Evolutionary conservation across 2,797 vertebrate genomes (phyloP).

Genomic region (Fratercula arctica): DNA sequence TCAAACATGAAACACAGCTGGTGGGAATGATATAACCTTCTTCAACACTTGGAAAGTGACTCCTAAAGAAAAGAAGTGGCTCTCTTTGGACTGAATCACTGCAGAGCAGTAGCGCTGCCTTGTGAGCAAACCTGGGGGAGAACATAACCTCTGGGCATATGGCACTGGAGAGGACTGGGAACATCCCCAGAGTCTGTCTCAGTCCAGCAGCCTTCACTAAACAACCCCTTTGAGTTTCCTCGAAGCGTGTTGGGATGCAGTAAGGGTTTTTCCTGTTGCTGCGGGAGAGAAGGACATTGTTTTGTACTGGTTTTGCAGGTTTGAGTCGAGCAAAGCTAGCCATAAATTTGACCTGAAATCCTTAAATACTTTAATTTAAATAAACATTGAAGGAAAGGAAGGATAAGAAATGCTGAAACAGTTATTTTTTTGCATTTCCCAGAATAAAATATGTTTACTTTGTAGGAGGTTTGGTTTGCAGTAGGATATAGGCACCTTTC

Average conservation of each 20-base stretch:
- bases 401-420: background rate
- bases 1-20: background rate
- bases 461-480: background rate
- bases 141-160: fast-evolving
- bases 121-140: background rate
- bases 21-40: background rate
- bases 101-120: fast-evolving
- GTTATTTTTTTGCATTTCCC: background rate
- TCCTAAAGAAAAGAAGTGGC: background rate
- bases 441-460: background rate
- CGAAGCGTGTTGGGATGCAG: background rate
- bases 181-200: background rate
- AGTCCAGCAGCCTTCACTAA: background rate
- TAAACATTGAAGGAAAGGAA: background rate
- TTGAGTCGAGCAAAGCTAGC: background rate
- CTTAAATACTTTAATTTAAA: background rate
- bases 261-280: background rate
- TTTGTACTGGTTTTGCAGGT: background rate
- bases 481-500: background rate
- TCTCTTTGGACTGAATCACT: background rate
- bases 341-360: background rate
- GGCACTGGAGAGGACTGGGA: background rate
- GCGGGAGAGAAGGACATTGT: background rate
- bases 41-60: background rate
- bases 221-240: background rate